Conservation (phyloP, 1,140 invertebrate species). For the Ephestia elutella region DNA sequence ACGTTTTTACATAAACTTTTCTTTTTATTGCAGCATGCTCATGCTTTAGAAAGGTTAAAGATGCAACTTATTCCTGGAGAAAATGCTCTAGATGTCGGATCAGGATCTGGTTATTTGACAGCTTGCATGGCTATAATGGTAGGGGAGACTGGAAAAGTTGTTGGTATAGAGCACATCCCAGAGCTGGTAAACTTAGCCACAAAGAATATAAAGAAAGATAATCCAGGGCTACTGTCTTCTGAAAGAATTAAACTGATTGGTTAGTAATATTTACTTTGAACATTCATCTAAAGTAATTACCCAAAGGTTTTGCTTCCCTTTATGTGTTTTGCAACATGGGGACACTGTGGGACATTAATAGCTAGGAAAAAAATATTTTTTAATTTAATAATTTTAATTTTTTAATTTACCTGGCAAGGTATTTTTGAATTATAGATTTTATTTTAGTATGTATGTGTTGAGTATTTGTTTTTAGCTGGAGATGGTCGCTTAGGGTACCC, state of each 20-base stretch:
- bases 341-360: too few relatives aligned
- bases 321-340: too few relatives aligned
- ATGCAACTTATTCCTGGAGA: conserved; percentile 87
- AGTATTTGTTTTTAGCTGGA: conserved; percentile 75
- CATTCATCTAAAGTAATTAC: background rate
- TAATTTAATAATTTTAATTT: too few relatives aligned
- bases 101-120: conserved; percentile 95
- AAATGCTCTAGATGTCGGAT: conserved; percentile 94
- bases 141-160: conserved; percentile 80
- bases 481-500: conserved; percentile 89
- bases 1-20: too few relatives aligned
- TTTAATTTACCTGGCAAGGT: too few relatives aligned
- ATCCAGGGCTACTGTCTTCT: conserved; percentile 79
- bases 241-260: conserved; percentile 82
- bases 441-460: too few relatives aligned
- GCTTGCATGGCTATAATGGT: conserved; percentile 95
- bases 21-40: conserved; percentile 82
- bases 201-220: conserved; percentile 86
- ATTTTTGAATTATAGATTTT: too few relatives aligned
- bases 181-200: conserved; percentile 85
- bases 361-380: too few relatives aligned
- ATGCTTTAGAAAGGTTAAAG: conserved; percentile 92
- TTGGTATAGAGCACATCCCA: conserved; percentile 96
- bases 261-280: conserved; percentile 73
- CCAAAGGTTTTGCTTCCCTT: background rate